Conservation (phyloP, 1,140 invertebrate genomes). For the Spodoptera frugiperda region DNA sequence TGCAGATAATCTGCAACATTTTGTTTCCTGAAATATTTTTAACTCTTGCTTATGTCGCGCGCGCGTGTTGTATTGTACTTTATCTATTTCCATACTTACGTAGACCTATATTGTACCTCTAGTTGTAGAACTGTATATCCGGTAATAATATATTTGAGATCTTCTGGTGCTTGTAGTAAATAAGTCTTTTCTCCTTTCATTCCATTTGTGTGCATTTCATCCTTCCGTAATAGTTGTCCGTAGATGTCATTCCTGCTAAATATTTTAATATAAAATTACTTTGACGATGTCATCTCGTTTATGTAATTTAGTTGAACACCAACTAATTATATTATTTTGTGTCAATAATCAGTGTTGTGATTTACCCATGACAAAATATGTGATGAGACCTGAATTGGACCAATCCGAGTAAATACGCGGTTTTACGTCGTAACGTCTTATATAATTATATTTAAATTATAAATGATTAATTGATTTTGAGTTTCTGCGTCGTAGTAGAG, state of each 20-base stretch:
- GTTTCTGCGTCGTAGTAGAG: conserved; percentile 7
- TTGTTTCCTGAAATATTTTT: background rate
- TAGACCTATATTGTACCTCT: conserved; percentile 48
- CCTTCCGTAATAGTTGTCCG: conserved; percentile 49
- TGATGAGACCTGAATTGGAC: conserved; percentile 67
- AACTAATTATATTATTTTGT: conserved; percentile 41
- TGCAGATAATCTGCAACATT: no score
- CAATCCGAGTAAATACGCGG: conserved; percentile 57
- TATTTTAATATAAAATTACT: conserved; percentile 16
- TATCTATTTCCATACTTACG: conserved; percentile 46
- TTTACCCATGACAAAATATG: conserved; percentile 57
- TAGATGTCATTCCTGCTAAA: conserved; percentile 32
- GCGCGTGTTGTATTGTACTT: conserved; percentile 32
- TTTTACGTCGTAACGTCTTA: conserved; percentile 40
- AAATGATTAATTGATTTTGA: conserved; percentile 32
- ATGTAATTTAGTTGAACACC: conserved; percentile 38
- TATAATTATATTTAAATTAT: conserved; percentile 25
- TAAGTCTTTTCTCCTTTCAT: conserved; percentile 77
- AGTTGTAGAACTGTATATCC: conserved; percentile 52
- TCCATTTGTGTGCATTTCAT: conserved; percentile 73
- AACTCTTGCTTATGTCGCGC: conserved; percentile 11
- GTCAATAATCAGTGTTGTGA: conserved; percentile 50
- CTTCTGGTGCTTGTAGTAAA: conserved; percentile 81
- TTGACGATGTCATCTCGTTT: conserved; percentile 28
- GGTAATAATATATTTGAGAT: conserved; percentile 68